Base-by-base conservation (phyloP, 2,113 vertebrate species). In the Papio anubis region DNA sequence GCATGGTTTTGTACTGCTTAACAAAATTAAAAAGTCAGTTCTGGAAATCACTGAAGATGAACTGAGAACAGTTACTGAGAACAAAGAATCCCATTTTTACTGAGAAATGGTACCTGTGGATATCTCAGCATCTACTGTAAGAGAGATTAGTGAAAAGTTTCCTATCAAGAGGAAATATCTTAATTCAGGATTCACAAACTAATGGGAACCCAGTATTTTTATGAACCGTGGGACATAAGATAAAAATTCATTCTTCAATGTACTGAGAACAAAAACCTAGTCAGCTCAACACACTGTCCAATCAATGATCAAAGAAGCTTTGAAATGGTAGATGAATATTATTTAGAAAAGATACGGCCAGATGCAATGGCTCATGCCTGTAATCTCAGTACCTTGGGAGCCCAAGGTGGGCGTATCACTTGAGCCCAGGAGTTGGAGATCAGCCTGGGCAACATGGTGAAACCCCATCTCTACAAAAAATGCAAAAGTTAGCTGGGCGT, bases 271-370 rank as follows among this genome's bases (percentile, higher is more conserved):
- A 96, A 73, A 96, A 96, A 92, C 64, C 70, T 55, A 97, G 81
- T 94, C 93, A 93, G 78, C 55, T 94, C 92, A 86, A 88, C 76
- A 96, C 35, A 83, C 1, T 75, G 50, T 91, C 73, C 97, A 80
- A 96, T 97, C 92, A 94, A 83, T 93, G 84, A 94, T 94, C 84
- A 97, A 96, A 98, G 72, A 90, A 52, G 80, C 91, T 96, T 87
- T 97, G 97, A 98, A 97, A 95, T 97, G 85, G 90, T 83, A 96
- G 72, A 96, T 95, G 82, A 75, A 73, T 70, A 16, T 97, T 97
- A 97, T 96, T 98, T 73, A 90, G 94, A 97, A 98, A 96, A 97
- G 61, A 64, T 64, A 64, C 11, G 2, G 61, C 27, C 61, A 64
- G 61, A 64, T 13, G 61, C 61, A 64, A 5, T 30, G 61, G 25